Evolutionary conservation across 2,888 invertebrate genomes (phyloP).

Genomic region (Bellardia bayeri): DNA sequence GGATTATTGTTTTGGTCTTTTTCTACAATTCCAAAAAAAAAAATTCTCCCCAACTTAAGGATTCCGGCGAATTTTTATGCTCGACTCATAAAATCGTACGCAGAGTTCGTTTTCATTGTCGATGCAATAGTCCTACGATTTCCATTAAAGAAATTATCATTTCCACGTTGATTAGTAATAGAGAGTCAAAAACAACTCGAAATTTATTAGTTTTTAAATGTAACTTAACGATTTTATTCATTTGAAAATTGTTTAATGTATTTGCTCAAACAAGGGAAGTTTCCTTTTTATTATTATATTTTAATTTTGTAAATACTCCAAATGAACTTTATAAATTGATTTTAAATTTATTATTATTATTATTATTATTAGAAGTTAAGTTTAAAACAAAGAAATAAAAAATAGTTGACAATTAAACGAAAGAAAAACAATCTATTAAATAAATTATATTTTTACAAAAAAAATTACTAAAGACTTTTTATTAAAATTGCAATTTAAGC

Average conservation of each 20-base stretch:
- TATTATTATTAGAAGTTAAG: slow-evolving; percentile 58
- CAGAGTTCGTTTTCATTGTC: slow-evolving; percentile 77
- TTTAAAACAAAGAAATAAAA: slow-evolving; percentile 44
- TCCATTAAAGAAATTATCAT: background rate
- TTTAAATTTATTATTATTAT: slow-evolving; percentile 37
- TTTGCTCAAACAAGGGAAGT: slow-evolving; percentile 62
- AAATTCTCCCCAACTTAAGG: slow-evolving; percentile 68
- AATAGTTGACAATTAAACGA: slow-evolving; percentile 64
- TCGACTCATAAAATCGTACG: slow-evolving; percentile 81
- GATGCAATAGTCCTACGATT: slow-evolving; percentile 51
- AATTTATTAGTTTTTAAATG: slow-evolving; percentile 23
- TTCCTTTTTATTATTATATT: background rate
- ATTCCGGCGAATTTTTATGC: slow-evolving; percentile 82
- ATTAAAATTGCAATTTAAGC: background rate
- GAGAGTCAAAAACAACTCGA: slow-evolving; percentile 19
- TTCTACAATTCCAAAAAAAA: background rate
- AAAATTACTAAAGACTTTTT: slow-evolving; percentile 17
- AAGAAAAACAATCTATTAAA: slow-evolving; percentile 46
- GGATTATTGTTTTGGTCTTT: slow-evolving; percentile 52
- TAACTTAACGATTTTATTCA: slow-evolving; percentile 62
- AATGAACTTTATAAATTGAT: slow-evolving; percentile 25
- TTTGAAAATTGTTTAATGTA: slow-evolving; percentile 59
- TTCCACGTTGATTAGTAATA: slow-evolving; percentile 51
- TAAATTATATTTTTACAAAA: slow-evolving; percentile 72
- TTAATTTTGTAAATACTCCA: slow-evolving; percentile 60